Evolutionary conservation across 2,797 vertebrate species (phyloP), one percentile per base, ranked within the genome.

Genomic region (Vespertilio murinus): DNA sequence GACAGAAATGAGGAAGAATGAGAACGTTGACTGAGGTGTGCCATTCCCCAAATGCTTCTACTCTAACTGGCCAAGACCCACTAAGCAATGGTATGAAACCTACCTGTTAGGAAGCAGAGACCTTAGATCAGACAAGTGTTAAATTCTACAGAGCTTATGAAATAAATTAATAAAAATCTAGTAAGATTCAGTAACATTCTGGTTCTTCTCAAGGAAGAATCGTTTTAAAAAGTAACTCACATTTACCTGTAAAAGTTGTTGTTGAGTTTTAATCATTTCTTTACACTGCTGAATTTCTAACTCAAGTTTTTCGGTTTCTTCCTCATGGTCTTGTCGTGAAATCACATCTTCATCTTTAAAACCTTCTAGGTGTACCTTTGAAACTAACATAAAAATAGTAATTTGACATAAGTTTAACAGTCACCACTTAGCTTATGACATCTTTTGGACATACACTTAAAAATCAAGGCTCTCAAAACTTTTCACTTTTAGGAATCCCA

Each of bases 261-360:
- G 99, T 88, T 99, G 99, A 54, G 98, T 98, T 94, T 99, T 99
- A 96, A 99, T 99, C 97, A 99, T 99, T 96, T 99, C 99, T 97
- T 99, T 99, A 97, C 99, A 99, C 18, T 99, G 99, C 87, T 99
- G 99, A 93, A 99, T 99, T 98, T 99, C 99, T 91, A 98, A 74
- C 89, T 98, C 99, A 61, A 99, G 98, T 82, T 98, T 98, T 96
- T 99, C 99, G 90, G 99, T 98, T 98, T 99, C 99, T 69, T 99
- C 98, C 88, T 99, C 99, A 1, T 99, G 99, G 45, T 98, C 98
- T 95, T 99, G 98, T 95, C 98, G 98, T 70, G 99, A 98, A 90
- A 99, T 98, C 77, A 99, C 97, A 75, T 99, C 99, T 93, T 98
- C 98, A 30, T 95, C 97, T 85, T 97, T 98, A 64, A 98, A 97